A percentile compares a stretch with the other conserved stretches of the same genome.
Evolutionary conservation across 2,888 invertebrate species (phyloP).

Genomic region (Smittia sp.): DNA sequence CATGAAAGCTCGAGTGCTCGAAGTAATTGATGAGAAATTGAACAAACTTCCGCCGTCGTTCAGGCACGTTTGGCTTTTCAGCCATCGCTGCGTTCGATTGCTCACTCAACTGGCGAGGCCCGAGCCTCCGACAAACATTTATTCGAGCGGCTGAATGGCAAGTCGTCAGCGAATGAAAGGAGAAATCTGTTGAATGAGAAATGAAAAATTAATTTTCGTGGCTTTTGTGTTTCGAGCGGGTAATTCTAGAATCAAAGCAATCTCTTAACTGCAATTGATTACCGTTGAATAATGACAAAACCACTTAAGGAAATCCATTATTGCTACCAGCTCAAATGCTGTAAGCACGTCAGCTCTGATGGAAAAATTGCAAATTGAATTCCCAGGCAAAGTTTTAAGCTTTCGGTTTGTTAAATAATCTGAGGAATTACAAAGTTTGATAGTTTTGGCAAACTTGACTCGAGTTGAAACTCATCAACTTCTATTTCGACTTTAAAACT

Average conservation of each 20-base stretch:
- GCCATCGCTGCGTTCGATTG: not conserved
- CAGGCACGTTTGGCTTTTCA: not conserved
- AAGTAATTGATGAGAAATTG: conserved; percentile 20
- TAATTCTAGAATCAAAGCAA: not conserved
- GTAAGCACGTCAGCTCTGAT: too few species aligned
- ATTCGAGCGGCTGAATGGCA: not conserved
- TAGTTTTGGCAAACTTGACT: too few species aligned
- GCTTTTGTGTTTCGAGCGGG: not conserved
- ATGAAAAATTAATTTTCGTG: not conserved
- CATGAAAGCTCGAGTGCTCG: conserved; percentile 20
- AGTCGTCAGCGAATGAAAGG: not conserved
- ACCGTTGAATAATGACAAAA: not conserved
- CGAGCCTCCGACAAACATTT: not conserved
- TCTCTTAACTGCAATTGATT: not conserved
- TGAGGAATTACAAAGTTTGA: too few species aligned
- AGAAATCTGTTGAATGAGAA: not conserved
- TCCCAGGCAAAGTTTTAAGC: too few species aligned
- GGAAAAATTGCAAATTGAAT: conserved; percentile 13
- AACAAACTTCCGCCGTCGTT: not conserved
- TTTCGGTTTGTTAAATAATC: not conserved
- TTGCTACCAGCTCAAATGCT: too few species aligned
- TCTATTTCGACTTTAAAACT: too few species aligned
- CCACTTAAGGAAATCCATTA: not conserved
- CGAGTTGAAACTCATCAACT: too few species aligned
- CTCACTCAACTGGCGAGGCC: not conserved